phyloP scores from a whole-genome alignment of 2,113 vertebrate genomes.

The Zosterops borbonicus region DNA sequence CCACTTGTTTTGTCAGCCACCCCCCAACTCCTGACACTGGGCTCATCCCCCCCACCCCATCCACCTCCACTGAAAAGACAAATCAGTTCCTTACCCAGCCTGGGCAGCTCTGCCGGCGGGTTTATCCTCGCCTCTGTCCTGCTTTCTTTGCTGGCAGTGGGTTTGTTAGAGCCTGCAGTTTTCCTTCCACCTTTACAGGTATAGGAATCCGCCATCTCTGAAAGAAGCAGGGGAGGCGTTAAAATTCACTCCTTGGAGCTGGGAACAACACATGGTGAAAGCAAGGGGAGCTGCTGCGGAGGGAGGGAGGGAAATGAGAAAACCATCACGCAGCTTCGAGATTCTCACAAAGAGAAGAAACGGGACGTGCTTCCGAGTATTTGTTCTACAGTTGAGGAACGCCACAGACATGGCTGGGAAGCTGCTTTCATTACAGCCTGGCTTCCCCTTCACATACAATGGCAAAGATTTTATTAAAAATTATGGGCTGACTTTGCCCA shows the following conservation, averaged over 20 bases:
- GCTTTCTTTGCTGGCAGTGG: slow-evolving; percentile 78
- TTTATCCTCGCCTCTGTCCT: slow-evolving; percentile 77
- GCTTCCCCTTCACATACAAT: background rate
- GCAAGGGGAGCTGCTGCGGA: background rate
- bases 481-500: slow-evolving; percentile 2
- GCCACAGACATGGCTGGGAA: background rate
- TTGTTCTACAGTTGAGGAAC: background rate
- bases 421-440: background rate
- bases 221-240: slow-evolving; percentile 17
- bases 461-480: slow-evolving; percentile 49
- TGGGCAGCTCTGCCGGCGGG: slow-evolving; percentile 74
- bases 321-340: background rate
- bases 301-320: slow-evolving; percentile 3
- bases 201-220: slow-evolving; percentile 89
- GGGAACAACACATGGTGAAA: background rate
- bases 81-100: slow-evolving; percentile 79
- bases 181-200: slow-evolving; percentile 84
- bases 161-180: slow-evolving; percentile 78
- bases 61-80: background rate
- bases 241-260: background rate
- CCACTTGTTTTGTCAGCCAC: accelerated
- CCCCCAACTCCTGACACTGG: background rate
- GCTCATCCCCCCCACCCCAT: background rate
- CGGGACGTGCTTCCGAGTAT: background rate
- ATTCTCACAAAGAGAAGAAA: background rate